phyloP scores from a whole-genome alignment of 2,888 invertebrate species.

The Drosophila koepferae region DNA sequence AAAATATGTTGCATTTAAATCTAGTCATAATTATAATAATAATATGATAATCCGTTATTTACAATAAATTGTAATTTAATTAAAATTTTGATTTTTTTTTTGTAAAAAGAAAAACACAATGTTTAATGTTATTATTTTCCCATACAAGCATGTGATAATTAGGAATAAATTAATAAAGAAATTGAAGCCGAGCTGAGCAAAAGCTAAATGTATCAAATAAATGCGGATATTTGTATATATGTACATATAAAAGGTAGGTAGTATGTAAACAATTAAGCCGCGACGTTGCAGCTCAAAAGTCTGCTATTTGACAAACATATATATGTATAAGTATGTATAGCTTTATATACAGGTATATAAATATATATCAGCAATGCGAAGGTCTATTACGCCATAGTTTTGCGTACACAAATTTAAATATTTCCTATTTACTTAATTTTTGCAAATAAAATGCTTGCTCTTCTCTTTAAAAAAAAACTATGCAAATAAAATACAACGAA shows the following conservation, averaged over 20 bases:
- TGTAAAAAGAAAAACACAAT: too few species aligned
- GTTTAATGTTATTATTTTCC: too few species aligned
- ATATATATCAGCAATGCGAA: background rate
- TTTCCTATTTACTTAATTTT: too few species aligned
- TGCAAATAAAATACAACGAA: background rate
- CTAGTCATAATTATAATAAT: too few species aligned
- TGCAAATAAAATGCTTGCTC: background rate
- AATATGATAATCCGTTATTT: too few species aligned
- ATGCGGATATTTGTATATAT: background rate
- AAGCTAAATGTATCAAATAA: background rate
- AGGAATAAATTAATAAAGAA: background rate
- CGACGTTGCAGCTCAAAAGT: background rate
- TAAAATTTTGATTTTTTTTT: too few species aligned
- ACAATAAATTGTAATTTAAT: too few species aligned
- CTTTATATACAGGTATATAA: background rate
- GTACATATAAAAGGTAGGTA: background rate
- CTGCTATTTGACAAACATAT: background rate
- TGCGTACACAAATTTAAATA: background rate
- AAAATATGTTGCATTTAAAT: too few species aligned
- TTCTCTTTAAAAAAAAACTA: background rate
- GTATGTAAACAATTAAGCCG: background rate
- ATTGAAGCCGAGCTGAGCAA: background rate
- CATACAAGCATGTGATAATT: too few species aligned
- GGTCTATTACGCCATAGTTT: background rate
- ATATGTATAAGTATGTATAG: background rate